Evolutionary conservation across 2,797 vertebrate species (phyloP), one percentile per base, ranked within the genome.

Genomic region (Decapterus maruadsi): DNA sequence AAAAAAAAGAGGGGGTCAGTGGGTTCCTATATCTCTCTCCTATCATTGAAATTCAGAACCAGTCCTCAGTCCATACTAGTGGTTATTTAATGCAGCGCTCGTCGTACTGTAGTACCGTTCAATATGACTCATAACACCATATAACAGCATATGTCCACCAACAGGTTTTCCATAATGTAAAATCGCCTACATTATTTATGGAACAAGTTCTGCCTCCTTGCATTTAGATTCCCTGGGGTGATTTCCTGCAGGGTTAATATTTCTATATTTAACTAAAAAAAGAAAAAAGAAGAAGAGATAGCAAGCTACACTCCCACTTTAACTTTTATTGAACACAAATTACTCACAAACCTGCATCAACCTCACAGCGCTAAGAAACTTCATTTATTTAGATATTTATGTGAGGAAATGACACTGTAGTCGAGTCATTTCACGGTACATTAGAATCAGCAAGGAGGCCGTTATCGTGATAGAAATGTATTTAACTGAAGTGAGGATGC

Each of bases 121-220:
- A 80, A 51, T 75, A 48, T 46, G 20, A 22, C 62, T 72, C 54
- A 40, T 22, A 34, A 59, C 66, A 61, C 43, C 48, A 54, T 22
- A 7, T 19, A 51, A 29, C 19, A 36, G 34, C 34, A 36, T 36
- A 17, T 26, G 55, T 59, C 64, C 68, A 63, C 62, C 54, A 74
- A 56, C 55, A 64, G 62, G 62, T 74, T 78, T 77, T 22, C 19
- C 31, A 58, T 20, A 26, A 68, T 50, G 14, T 75, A 48, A 62
- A 69, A 63, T n/a, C n/a, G n/a, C n/a, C n/a, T 50, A 3, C 13
- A 74, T 63, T 42, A 80, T 62, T 65, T 31, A 77, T 63, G 26
- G 72, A 64, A 29, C 36, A n/a, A 13, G 0, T 53, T 69, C n/a
- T 34, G 14, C 45, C 13, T 26, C 31, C 10, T 26, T 29, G 31